These are phyloP conservation scores for Aphelinus atriplicis DNA, from an alignment of 1,140 invertebrate species.

Conservation along the genomic window DNA sequence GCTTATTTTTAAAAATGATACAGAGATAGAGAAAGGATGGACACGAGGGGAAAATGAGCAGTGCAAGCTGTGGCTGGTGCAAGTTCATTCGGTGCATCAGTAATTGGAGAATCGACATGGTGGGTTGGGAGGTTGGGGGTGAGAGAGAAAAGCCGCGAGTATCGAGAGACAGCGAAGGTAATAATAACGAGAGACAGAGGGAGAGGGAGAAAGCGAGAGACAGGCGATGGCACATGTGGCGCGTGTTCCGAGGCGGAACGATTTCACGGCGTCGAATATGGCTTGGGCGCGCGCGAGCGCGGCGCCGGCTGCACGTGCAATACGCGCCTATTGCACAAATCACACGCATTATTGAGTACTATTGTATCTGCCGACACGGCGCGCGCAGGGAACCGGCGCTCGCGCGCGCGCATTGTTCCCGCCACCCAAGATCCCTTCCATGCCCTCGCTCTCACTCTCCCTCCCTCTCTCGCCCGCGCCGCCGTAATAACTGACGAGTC, in stretches of 20 bases:
- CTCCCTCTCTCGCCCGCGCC: no score
- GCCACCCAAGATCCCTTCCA: constrained; percentile 37
- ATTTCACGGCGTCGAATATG: constrained; percentile 60
- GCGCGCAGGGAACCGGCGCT: neutral
- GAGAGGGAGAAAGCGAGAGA: constrained; percentile 39
- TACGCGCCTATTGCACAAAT: constrained; percentile 65
- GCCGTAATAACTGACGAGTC: constrained; percentile 10
- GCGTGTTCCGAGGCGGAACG: constrained; percentile 59
- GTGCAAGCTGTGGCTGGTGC: neutral
- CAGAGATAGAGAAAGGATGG: neutral
- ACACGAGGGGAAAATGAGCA: neutral
- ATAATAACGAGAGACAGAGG: constrained; percentile 53
- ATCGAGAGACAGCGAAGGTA: constrained; percentile 34
- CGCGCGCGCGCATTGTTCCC: constrained; percentile 45
- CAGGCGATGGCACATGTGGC: constrained; percentile 55
- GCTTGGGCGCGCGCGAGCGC: constrained; percentile 28
- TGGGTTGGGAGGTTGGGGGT: neutral
- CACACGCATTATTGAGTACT: constrained; percentile 65
- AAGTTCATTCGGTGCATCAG: constrained; percentile 22
- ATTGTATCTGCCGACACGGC: constrained; percentile 58
- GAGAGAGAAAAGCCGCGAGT: neutral
- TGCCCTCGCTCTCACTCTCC: no score
- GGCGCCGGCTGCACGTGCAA: constrained; percentile 61
- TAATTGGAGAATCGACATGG: constrained; percentile 39
- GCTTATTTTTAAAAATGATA: neutral